Evolutionary conservation across 1,140 invertebrate species (phyloP), one percentile per base, ranked within the genome.

Genomic region (Chymomyza costata): DNA sequence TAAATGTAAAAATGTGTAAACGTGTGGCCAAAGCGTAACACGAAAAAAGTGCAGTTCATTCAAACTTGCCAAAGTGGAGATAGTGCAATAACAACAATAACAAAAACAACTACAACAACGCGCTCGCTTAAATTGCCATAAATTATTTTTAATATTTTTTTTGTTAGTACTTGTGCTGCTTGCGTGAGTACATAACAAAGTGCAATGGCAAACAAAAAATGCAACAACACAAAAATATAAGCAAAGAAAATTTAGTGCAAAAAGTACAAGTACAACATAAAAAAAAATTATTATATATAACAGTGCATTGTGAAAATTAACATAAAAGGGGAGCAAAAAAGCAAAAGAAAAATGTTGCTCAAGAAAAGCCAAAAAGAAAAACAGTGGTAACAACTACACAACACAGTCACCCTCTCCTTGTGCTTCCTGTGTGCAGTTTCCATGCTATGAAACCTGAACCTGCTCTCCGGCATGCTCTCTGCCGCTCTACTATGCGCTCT

Each of bases 81-180:
- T 30, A 47, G 48, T 32, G 19, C 48, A 56, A 31, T 43, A 57
- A 31, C 53, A 55, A 46, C 16, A 47, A 46, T 39, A 49, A 14
- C 31, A 57, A 39, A 39, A 58, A 45, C 32, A 53, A 47, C 19
- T 30, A 10, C 18, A 43, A 55, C 51, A 51, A 43, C 55, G 8
- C 57, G 57, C 51, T 60, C 55, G 57, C 51, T 60, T 63, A 69
- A 69, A 71, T 73, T 73, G 68, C 63, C 49, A 73, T 71, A 71
- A 71, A 63, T 71, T 71, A 71, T 66, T 78, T 19, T 52, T 62
- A n/a, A n/a, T n/a, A n/a, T 25, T 8, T 25, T 25, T 5, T 25
- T 25, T 25, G 21, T 25, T 25, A 8, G 21, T 25, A 8, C 8
- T 25, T 8, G 21, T 8, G 21, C 8, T 25, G 21, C 8, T 25